Percentiles rank a stretch among this genome's conserved stretches.
These are phyloP conservation scores for Morpho helenor DNA, from an alignment of 2,888 invertebrate genomes.

Conservation along the genomic window DNA sequence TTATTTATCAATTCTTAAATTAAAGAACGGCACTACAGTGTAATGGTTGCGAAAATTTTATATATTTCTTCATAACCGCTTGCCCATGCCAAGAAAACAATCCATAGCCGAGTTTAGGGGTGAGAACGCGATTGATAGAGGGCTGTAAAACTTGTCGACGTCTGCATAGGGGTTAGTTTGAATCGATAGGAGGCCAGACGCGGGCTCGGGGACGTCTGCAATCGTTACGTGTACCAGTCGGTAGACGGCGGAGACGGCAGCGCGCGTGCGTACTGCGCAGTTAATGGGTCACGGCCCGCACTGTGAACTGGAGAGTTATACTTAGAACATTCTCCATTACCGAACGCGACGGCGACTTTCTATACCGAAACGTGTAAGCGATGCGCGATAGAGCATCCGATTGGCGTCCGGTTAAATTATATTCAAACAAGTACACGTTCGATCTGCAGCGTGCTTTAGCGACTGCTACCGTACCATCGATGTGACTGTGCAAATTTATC, in stretches of 20 bases:
- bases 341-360: conserved; percentile 28
- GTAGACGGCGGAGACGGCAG: conserved; percentile 52
- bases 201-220: conserved; percentile 52
- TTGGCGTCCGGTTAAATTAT: too few species aligned
- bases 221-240: conserved; percentile 65
- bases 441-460: conserved; percentile 8
- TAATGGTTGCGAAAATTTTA: too few species aligned
- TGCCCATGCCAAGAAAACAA: too few species aligned
- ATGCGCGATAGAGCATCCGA: conserved; percentile 15
- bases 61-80: too few species aligned
- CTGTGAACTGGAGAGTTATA: conserved; percentile 64
- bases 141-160: conserved; percentile 31
- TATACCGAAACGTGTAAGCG: conserved; percentile 20
- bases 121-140: conserved; percentile 5
- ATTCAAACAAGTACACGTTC: not conserved
- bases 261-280: conserved; percentile 65
- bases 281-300: conserved; percentile 68
- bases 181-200: conserved; percentile 50
- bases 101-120: not conserved
- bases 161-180: conserved; percentile 42
- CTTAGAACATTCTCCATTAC: conserved; percentile 54
- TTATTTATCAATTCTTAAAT: too few species aligned
- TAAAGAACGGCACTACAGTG: too few species aligned
- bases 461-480: conserved; percentile 23
- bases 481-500: conserved; percentile 44